phyloP scores from a whole-genome alignment of 2,113 vertebrate species.

The Siphamia tubifer region DNA sequence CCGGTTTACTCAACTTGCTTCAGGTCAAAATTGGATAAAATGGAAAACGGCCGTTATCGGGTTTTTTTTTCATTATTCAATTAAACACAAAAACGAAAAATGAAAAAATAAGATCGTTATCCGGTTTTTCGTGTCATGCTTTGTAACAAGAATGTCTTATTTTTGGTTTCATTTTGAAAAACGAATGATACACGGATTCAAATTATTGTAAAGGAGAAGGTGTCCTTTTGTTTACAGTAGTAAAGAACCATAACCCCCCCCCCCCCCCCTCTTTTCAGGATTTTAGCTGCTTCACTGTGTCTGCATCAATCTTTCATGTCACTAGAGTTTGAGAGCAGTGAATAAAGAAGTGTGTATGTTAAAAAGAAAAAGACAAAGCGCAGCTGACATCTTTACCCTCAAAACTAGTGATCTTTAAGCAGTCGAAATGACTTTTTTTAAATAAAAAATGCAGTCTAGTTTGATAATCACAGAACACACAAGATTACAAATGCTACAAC shows the following conservation, averaged over 20 bases:
- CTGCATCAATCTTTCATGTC: slow-evolving; percentile 34
- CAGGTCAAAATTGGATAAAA: no score
- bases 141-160: no score
- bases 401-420: slow-evolving; percentile 20
- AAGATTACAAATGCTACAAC: slow-evolving; percentile 46
- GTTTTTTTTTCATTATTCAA: no score
- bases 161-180: no score
- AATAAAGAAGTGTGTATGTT: slow-evolving; percentile 8
- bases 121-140: no score
- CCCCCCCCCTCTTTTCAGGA: background rate
- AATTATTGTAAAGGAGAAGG: background rate
- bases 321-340: slow-evolving; percentile 14
- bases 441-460: slow-evolving; percentile 39
- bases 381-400: background rate
- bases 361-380: background rate
- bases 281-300: background rate
- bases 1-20: no score
- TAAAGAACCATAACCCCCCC: background rate
- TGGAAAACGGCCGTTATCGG: no score
- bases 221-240: slow-evolving; percentile 8
- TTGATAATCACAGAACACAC: slow-evolving; percentile 36
- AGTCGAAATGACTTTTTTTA: slow-evolving; percentile 24
- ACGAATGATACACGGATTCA: no score
- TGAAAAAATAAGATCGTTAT: no score
- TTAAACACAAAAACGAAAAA: no score